Conservation (phyloP, 2,797 vertebrate genomes). For the Scleropages formosus region DNA sequence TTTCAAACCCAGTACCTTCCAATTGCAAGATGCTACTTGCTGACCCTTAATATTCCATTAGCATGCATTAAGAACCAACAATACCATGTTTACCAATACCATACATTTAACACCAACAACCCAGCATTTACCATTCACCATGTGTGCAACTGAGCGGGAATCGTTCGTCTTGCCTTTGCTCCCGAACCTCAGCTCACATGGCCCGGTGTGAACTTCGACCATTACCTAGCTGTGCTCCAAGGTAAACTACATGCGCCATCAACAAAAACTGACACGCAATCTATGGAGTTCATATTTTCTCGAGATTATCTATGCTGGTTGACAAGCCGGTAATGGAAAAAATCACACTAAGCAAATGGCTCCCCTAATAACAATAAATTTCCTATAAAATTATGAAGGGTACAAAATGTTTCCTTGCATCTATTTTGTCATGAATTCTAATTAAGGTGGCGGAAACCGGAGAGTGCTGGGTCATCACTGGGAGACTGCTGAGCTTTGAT, state of each 20-base stretch:
- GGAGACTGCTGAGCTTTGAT: conserved; percentile 82
- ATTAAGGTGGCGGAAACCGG: conserved; percentile 85
- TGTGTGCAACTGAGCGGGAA: conserved; percentile 77
- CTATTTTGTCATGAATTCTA: conserved; percentile 99
- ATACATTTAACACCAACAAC: too few relatives aligned
- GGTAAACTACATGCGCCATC: conserved; percentile 98
- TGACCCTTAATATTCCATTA: too few relatives aligned
- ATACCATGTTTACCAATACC: too few relatives aligned
- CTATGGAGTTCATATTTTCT: conserved; percentile 88
- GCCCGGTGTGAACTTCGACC: conserved; percentile 84
- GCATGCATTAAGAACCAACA: too few relatives aligned
- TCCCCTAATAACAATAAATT: conserved; percentile 99
- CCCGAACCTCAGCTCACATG: conserved; percentile 74
- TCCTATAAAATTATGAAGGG: conserved; percentile 98
- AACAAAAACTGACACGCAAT: conserved; percentile 96
- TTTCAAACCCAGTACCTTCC: too few relatives aligned
- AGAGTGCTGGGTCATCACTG: conserved; percentile 97
- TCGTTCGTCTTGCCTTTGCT: conserved; percentile 72
- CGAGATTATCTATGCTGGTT: conserved; percentile 92
- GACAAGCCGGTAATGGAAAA: conserved; percentile 99
- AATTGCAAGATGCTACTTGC: too few relatives aligned
- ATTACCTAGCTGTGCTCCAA: conserved; percentile 75
- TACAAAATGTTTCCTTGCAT: conserved; percentile 95
- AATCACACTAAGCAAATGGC: conserved; percentile 99
- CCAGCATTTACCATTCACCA: conserved; percentile 67